Percentiles rank a stretch among this genome's conserved stretches.
Conservation (phyloP, 2,888 invertebrate genomes). For the Endotricha flammealis region DNA sequence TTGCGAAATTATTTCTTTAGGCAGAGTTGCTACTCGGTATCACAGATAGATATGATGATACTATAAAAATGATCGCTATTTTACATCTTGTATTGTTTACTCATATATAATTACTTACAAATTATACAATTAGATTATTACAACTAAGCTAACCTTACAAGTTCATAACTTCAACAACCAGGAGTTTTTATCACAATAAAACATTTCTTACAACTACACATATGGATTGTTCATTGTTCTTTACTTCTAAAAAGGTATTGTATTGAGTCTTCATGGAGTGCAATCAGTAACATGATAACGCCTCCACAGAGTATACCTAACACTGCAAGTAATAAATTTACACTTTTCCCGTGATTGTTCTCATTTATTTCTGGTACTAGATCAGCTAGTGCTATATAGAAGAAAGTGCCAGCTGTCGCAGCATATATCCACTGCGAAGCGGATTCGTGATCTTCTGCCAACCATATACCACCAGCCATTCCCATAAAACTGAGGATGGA, state of each 20-base stretch:
- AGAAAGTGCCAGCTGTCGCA: slow-evolving; percentile 87
- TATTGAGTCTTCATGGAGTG: slow-evolving; percentile 82
- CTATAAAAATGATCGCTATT: too few relatives aligned
- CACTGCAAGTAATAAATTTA: slow-evolving; percentile 80
- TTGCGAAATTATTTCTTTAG: too few relatives aligned
- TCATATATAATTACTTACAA: too few relatives aligned
- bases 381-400: slow-evolving; percentile 89
- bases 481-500: slow-evolving; percentile 87
- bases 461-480: slow-evolving; percentile 84
- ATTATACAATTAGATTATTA: too few relatives aligned
- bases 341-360: slow-evolving; percentile 70
- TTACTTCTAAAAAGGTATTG: slow-evolving; percentile 68
- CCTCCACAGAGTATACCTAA: slow-evolving; percentile 83
- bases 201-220: slow-evolving; percentile 5
- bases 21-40: too few relatives aligned
- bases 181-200: slow-evolving; percentile 22
- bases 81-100: too few relatives aligned
- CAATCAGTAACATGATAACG: slow-evolving; percentile 85
- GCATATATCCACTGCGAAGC: slow-evolving; percentile 88
- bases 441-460: slow-evolving; percentile 82
- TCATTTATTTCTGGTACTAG: slow-evolving; percentile 82
- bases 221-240: slow-evolving; percentile 47
- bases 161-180: slow-evolving; percentile 17
- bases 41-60: too few relatives aligned
- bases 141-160: too few relatives aligned